phyloP scores from a whole-genome alignment of 2,113 vertebrate genomes.

The Numenius arquata region DNA sequence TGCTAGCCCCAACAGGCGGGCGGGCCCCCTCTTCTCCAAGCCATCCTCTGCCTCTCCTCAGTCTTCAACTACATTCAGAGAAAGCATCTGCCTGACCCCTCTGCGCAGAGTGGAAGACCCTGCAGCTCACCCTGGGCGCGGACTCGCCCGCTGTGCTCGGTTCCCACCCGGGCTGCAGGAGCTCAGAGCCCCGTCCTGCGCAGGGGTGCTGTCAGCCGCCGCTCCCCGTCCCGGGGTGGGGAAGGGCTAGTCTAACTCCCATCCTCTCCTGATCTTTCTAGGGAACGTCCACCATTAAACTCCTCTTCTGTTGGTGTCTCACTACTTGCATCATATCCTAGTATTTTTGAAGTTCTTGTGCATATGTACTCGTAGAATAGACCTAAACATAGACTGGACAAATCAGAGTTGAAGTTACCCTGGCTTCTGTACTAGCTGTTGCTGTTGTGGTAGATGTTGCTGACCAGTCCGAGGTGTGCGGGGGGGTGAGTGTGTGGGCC shows the following conservation, averaged over 20 bases:
- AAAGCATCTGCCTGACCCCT: slow-evolving; percentile 58
- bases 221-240: slow-evolving; percentile 48
- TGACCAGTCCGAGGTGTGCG: slow-evolving; percentile 39
- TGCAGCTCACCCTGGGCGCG: slow-evolving; percentile 26
- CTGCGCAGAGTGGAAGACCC: slow-evolving; percentile 20
- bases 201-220: background rate
- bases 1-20: slow-evolving; percentile 80
- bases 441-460: slow-evolving; percentile 71
- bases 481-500: background rate
- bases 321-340: slow-evolving; percentile 73
- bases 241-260: slow-evolving; percentile 67
- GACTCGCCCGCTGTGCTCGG: slow-evolving; percentile 10
- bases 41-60: slow-evolving; percentile 49
- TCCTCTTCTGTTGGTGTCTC: slow-evolving; percentile 70
- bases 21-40: slow-evolving; percentile 34
- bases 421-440: slow-evolving; percentile 69
- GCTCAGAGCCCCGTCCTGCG: background rate
- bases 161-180: slow-evolving; percentile 6
- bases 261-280: slow-evolving; percentile 60
- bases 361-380: slow-evolving; percentile 72
- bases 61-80: slow-evolving; percentile 58
- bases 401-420: slow-evolving; percentile 67
- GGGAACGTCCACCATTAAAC: slow-evolving; percentile 67
- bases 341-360: slow-evolving; percentile 75
- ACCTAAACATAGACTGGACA: slow-evolving; percentile 70